Evolutionary conservation across 1,140 invertebrate species (phyloP).

Genomic region (Sitophilus oryzae): DNA sequence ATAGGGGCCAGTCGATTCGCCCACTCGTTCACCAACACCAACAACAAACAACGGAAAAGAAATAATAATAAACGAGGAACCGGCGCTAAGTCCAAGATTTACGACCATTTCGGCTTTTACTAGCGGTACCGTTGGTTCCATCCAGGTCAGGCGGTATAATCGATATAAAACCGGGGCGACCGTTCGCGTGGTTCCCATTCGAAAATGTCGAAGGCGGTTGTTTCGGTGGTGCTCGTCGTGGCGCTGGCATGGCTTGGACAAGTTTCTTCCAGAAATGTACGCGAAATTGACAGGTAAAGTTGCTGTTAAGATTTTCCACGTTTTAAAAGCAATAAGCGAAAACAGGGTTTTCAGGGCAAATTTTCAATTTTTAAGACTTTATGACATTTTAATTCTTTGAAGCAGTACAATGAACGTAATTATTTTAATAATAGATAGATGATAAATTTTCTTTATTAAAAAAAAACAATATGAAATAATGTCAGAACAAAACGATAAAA

Average conservation of each 20-base stretch:
- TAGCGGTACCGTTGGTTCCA: slow-evolving; percentile 21
- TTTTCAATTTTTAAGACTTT: too few species aligned
- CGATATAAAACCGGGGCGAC: slow-evolving; percentile 19
- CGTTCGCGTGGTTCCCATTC: slow-evolving; percentile 6
- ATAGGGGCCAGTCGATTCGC: background rate
- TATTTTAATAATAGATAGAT: too few species aligned
- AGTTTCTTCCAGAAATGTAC: background rate
- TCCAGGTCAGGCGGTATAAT: slow-evolving; percentile 13
- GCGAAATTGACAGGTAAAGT: background rate
- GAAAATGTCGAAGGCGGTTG: slow-evolving; percentile 15
- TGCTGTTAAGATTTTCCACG: too few species aligned
- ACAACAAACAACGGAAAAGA: slow-evolving; percentile 3
- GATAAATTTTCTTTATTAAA: too few species aligned
- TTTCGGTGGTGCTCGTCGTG: slow-evolving; percentile 3
- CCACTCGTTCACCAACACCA: too few species aligned
- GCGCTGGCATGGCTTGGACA: background rate
- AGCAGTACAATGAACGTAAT: too few species aligned
- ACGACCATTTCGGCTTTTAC: slow-evolving; percentile 17
- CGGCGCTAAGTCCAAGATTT: slow-evolving; percentile 7
- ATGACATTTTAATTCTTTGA: too few species aligned
- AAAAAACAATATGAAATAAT: too few species aligned
- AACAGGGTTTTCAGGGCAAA: too few species aligned
- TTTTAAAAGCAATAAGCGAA: too few species aligned
- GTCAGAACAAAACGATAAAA: too few species aligned
- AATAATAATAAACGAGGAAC: slow-evolving; percentile 9